A percentile compares a stretch with the other conserved stretches of the same genome.
phyloP scores from a whole-genome alignment of 1,140 invertebrate species.

The Holcopasites calliopsidis region DNA sequence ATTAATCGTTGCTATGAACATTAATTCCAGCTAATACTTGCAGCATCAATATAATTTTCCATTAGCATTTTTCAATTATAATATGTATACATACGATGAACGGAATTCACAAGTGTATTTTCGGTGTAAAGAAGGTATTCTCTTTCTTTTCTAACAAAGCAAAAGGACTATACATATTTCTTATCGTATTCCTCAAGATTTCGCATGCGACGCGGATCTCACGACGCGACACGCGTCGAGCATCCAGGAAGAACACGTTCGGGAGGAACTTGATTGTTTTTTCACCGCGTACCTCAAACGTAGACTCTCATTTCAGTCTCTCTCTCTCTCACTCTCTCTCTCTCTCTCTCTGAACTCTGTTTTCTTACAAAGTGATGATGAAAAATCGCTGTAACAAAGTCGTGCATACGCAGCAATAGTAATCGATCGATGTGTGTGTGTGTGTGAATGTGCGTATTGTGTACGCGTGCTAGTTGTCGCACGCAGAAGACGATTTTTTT shows the following conservation, averaged over 20 bases:
- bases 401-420: constrained; percentile 27
- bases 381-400: constrained; percentile 31
- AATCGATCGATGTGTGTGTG: constrained; percentile 3
- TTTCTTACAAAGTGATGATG: neutral
- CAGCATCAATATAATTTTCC: too few species aligned
- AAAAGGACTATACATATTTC: too few species aligned
- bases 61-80: too few species aligned
- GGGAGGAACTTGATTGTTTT: constrained; percentile 32
- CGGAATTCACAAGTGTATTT: too few species aligned
- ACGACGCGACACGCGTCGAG: neutral
- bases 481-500: constrained; percentile 29
- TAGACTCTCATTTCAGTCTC: neutral
- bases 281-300: neutral
- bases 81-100: too few species aligned
- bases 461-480: neutral
- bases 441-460: neutral
- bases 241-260: constrained; percentile 9
- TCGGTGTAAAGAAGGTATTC: too few species aligned
- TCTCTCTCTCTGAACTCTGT: neutral
- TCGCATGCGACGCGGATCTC: neutral
- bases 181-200: neutral
- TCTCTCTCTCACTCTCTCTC: neutral
- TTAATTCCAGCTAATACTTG: too few species aligned
- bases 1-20: too few species aligned
- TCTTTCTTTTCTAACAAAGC: too few species aligned